Percentiles rank a stretch among this genome's conserved stretches.
These are phyloP conservation scores for Drosophila parabipectinata DNA, from an alignment of 1,140 invertebrate genomes.

Conservation along the genomic window DNA sequence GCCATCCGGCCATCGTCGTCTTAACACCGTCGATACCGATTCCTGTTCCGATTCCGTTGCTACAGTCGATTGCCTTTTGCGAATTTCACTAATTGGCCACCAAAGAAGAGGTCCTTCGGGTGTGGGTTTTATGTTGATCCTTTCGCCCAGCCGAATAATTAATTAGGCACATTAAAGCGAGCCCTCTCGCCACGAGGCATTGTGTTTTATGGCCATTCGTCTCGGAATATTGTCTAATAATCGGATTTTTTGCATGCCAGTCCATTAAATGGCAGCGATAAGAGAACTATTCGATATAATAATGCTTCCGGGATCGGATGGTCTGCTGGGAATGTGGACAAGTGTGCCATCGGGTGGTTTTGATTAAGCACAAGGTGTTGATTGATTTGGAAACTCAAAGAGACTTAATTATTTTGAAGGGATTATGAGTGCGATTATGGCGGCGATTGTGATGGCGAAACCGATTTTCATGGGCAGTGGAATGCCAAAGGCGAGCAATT, in stretches of 20 bases:
- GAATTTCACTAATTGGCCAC: slow-evolving; percentile 27
- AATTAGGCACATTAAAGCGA: slow-evolving; percentile 56
- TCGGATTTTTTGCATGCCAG: slow-evolving; percentile 35
- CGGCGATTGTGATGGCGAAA: slow-evolving; percentile 1
- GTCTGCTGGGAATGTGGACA: slow-evolving; percentile 35
- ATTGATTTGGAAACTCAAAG: slow-evolving; percentile 61
- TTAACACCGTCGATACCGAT: slow-evolving; percentile 1
- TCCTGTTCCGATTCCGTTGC: background rate
- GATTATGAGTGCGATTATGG: slow-evolving; percentile 40
- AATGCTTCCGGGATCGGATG: slow-evolving; percentile 1
- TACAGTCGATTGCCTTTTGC: slow-evolving; percentile 42
- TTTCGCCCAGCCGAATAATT: slow-evolving; percentile 50
- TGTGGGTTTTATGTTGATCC: slow-evolving; percentile 51
- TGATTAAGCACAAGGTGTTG: slow-evolving; percentile 50
- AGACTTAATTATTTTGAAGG: slow-evolving; percentile 50
- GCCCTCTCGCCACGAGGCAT: slow-evolving; percentile 30
- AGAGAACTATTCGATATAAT: slow-evolving; percentile 6
- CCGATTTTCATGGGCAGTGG: slow-evolving; percentile 12
- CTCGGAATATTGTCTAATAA: slow-evolving; percentile 42
- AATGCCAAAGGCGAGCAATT: slow-evolving; percentile 33
- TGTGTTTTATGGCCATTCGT: slow-evolving; percentile 62
- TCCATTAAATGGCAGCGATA: slow-evolving; percentile 35
- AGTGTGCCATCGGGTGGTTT: slow-evolving; percentile 22
- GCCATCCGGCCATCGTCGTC: slow-evolving; percentile 19
- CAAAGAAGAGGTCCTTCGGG: background rate